phyloP scores from a whole-genome alignment of 2,113 vertebrate genomes.

The Prinia subflava region DNA sequence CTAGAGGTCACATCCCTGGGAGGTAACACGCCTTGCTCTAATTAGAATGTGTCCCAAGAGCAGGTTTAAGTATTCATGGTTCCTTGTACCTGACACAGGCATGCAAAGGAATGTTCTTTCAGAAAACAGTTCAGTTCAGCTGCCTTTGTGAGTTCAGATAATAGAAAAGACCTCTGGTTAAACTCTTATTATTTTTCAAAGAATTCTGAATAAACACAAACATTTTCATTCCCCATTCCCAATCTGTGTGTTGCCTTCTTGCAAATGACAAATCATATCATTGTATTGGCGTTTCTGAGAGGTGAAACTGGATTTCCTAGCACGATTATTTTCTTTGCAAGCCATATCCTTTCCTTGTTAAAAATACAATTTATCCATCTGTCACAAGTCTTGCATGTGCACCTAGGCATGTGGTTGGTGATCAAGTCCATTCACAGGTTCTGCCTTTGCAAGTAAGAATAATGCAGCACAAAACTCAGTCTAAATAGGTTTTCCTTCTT shows the following conservation, averaged over 20 bases:
- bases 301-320: not conserved
- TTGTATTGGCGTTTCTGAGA: not conserved
- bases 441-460: not conserved
- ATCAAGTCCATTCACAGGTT: not conserved
- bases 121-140: not conserved
- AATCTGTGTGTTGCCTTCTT: not conserved
- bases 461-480: not conserved
- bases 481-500: not conserved
- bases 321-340: not conserved
- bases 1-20: not conserved
- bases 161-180: not conserved
- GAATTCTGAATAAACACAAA: not conserved
- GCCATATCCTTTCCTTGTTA: not conserved
- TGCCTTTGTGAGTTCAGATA: not conserved
- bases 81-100: not conserved
- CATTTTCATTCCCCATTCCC: not conserved
- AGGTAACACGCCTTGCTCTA: not conserved
- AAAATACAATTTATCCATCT: not conserved
- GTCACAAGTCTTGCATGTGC: not conserved
- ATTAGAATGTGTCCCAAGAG: not conserved
- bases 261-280: not conserved
- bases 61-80: not conserved
- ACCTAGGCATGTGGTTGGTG: not conserved
- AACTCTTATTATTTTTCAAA: not conserved
- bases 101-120: not conserved